Base-by-base conservation (phyloP, 2,113 vertebrate genomes). In the Micromys minutus region DNA sequence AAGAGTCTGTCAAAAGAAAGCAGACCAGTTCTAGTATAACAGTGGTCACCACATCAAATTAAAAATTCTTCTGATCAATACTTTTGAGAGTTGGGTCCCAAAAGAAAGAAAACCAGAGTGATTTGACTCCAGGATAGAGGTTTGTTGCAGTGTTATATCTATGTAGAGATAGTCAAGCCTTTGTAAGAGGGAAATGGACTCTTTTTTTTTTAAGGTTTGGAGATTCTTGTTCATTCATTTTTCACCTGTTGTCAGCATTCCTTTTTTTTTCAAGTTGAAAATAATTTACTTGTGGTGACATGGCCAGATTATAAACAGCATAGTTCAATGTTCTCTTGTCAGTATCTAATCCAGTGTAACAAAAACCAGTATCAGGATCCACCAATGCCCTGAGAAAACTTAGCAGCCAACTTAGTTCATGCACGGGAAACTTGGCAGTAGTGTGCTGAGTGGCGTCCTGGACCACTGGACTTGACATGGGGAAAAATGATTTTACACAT, bases 251-350 rank as follows among this genome's bases (percentile, higher is more conserved):
- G 17, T 1, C 16, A 81, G 0, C n/a, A 76, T 76, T 89, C 9
- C 31, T 31, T 92, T 90, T 31, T n/a, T 34, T 83, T 94, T 89
- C 57, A 90, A 72, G 71, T 34, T 84, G 29, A 92, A 11, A 39
- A 2, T 84, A 71, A 81, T 45, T 92, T 90, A 69, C 8, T 67
- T 21, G 16, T 57, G 45, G 4, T 76, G 21, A 96, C 47, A 87
- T 21, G 22, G 31, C 52, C 9, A 57, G 57, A 69, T 90, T 21
- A 45, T 57, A 75, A 92, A 39, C 4, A 69, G 36, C 9, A 45
- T 6, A 59, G 7, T 81, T 67, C 10, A 59, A 9, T 71, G 17
- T 42, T 21, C 61, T 91, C 75, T 87, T n/a, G 76, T 26, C 55
- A 52, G 34, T 81, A 2, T 31, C 22, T 22, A 31, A 9, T 21